Percentiles rank a stretch among this genome's conserved stretches.
Conservation (phyloP, 1,140 invertebrate genomes). For the Pinna nobilis region DNA sequence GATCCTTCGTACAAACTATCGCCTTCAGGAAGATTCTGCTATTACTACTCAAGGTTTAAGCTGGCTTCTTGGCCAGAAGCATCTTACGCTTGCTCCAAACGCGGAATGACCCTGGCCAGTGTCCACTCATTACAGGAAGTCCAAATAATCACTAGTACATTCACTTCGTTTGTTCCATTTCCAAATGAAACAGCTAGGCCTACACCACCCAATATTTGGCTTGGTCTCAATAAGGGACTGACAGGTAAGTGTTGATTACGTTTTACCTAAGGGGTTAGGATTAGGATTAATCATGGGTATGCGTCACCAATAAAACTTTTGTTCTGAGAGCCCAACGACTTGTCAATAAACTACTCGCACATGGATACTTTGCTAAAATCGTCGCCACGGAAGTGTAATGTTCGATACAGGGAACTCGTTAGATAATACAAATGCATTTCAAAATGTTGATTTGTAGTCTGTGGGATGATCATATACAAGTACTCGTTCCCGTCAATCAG, state of each 20-base stretch:
- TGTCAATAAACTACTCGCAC: no score
- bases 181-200: constrained; percentile 9
- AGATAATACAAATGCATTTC: no score
- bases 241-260: constrained; percentile 33
- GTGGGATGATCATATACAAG: no score
- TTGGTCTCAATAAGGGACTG: constrained; percentile 36
- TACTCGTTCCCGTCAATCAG: no score
- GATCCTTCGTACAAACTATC: background rate
- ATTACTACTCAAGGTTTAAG: constrained; percentile 11
- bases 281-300: background rate
- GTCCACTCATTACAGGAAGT: constrained; percentile 17
- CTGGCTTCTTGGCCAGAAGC: constrained; percentile 28
- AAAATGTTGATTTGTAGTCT: no score
- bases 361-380: no score
- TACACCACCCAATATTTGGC: constrained; percentile 33
- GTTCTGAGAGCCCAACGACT: no score
- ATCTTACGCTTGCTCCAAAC: constrained; percentile 25
- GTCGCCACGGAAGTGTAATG: no score
- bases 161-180: background rate
- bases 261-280: background rate
- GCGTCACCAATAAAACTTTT: no score
- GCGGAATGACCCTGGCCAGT: constrained; percentile 36
- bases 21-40: constrained; percentile 9
- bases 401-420: no score
- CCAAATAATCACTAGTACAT: background rate